Percentiles rank a stretch among this genome's conserved stretches.
phyloP scores from a whole-genome alignment of 2,888 invertebrate genomes.

The Zonitis immaculata region DNA sequence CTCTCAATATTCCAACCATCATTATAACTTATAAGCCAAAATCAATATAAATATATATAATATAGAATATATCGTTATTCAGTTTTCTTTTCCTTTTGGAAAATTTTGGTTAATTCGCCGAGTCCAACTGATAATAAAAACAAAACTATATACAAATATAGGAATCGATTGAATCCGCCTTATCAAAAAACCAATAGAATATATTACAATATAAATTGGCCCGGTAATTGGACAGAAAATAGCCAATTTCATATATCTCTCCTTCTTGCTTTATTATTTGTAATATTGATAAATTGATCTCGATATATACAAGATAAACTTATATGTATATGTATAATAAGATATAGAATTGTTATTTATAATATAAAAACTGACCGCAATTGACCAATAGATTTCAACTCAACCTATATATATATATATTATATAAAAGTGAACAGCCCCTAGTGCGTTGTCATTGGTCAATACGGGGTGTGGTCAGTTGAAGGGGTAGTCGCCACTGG shows the following conservation, averaged over 20 bases:
- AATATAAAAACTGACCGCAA: conserved; percentile 20
- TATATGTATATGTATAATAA: too few relatives aligned
- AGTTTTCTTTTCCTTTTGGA: neutral
- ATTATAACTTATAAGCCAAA: neutral
- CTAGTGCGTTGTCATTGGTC: conserved; percentile 43
- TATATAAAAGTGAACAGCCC: conserved; percentile 21
- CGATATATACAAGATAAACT: neutral
- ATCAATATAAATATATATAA: too few relatives aligned
- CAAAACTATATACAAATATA: conserved; percentile 9
- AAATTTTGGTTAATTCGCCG: neutral
- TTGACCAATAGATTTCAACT: conserved; percentile 28
- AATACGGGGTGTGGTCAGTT: conserved; percentile 45
- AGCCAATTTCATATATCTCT: conserved; percentile 38
- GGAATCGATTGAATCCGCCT: conserved; percentile 13
- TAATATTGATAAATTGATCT: neutral
- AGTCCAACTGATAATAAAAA: neutral
- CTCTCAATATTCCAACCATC: neutral
- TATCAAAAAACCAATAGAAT: conserved; percentile 33
- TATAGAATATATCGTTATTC: too few relatives aligned
- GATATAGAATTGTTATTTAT: neutral
- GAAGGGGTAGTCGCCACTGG: conserved; percentile 37
- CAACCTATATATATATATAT: neutral
- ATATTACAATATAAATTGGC: conserved; percentile 42
- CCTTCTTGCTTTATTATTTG: too few relatives aligned
- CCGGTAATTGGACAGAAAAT: conserved; percentile 32